Conservation (phyloP, 2,113 vertebrate genomes). For the Salvelinus namaycush region DNA sequence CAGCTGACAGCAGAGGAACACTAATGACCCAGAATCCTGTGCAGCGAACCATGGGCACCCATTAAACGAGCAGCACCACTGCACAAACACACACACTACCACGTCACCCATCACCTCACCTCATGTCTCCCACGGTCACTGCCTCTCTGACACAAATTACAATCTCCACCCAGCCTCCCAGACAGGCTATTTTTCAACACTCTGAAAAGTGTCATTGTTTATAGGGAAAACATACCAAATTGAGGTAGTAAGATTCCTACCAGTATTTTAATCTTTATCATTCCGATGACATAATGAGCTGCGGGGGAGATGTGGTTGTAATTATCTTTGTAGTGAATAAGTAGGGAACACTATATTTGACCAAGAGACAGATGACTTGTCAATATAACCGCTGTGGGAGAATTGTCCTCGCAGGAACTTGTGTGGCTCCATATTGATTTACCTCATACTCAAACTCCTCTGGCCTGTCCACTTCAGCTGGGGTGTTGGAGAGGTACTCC, state of each 20-base stretch:
- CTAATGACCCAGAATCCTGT: conserved; percentile 67
- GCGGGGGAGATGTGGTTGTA: neutral
- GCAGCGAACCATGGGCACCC: conserved; percentile 65
- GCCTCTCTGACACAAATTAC: conserved; percentile 4
- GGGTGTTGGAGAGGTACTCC: conserved; percentile 86
- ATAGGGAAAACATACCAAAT: no score
- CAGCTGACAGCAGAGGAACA: conserved; percentile 61
- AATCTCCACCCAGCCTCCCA: no score
- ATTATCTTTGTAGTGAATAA: neutral
- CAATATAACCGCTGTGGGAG: conserved; percentile 22
- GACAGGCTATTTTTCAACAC: no score
- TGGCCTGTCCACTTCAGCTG: conserved; percentile 82
- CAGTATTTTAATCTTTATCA: neutral
- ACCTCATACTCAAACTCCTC: conserved; percentile 96
- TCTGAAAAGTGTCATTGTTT: neutral
- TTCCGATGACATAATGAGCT: conserved; percentile 9
- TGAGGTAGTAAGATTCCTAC: neutral
- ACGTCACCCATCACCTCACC: neutral
- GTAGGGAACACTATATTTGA: neutral
- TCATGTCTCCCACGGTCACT: neutral
- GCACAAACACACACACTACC: neutral
- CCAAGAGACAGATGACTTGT: conserved; percentile 16
- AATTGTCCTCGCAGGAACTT: conserved; percentile 26
- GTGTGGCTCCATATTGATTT: conserved; percentile 39
- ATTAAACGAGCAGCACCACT: conserved; percentile 53